Evolutionary conservation across 2,888 invertebrate species (phyloP).

Genomic region (Scaptomyza polygonia): DNA sequence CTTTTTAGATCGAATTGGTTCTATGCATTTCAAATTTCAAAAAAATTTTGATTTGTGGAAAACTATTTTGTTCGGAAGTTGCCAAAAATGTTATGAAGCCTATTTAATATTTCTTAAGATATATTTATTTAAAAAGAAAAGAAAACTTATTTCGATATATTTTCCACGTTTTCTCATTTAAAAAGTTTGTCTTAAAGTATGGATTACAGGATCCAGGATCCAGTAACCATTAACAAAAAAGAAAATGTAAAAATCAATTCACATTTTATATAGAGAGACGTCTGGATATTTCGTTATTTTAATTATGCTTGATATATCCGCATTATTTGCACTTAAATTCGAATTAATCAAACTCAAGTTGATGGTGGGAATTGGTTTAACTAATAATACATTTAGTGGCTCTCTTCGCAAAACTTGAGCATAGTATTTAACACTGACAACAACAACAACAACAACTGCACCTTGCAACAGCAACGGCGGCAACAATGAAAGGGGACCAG

Average conservation of each 20-base stretch:
- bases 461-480: constrained; percentile 41
- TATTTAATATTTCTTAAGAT: not conserved
- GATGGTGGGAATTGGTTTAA: not conserved
- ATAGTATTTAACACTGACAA: constrained; percentile 18
- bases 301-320: too few species aligned
- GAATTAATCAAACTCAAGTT: not conserved
- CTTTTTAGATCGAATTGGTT: not conserved
- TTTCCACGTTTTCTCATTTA: too few species aligned
- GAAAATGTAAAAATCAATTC: too few species aligned
- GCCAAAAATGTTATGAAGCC: not conserved
- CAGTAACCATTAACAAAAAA: too few species aligned
- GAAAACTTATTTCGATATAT: too few species aligned
- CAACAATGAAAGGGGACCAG: constrained; percentile 37
- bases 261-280: too few species aligned
- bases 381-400: not conserved
- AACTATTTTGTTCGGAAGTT: not conserved
- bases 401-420: constrained; percentile 24
- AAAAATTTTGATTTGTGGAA: not conserved
- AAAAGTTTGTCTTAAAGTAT: too few species aligned
- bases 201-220: too few species aligned
- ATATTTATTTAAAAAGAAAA: too few species aligned
- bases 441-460: constrained; percentile 29
- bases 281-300: too few species aligned
- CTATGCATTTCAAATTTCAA: not conserved
- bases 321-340: not conserved